A percentile compares a stretch with the other conserved stretches of the same genome.
These are phyloP conservation scores for Brachypteracias leptosomus DNA, from an alignment of 2,113 vertebrate genomes.

Conservation along the genomic window DNA sequence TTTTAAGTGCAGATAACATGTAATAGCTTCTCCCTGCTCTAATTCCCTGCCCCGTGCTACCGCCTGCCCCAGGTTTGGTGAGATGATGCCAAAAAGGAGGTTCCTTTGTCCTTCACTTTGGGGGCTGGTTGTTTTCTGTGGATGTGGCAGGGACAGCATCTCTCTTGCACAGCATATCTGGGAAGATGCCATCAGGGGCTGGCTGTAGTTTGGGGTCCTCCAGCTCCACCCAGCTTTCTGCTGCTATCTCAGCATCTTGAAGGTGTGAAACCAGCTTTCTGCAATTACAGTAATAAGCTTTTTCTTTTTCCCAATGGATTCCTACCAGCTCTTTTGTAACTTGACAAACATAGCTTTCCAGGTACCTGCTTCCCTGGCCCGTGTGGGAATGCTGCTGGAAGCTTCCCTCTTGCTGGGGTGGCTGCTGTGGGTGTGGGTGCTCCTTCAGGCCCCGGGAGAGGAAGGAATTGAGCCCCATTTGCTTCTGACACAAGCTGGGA, in stretches of 20 bases:
- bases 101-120: not conserved
- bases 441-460: not conserved
- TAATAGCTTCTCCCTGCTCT: not conserved
- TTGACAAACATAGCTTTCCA: not conserved
- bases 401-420: fast-evolving
- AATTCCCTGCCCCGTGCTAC: not conserved
- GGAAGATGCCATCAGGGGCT: not conserved
- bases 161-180: fast-evolving
- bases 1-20: not conserved
- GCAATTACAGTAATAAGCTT: not conserved
- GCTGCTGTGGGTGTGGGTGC: not conserved
- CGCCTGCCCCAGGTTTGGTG: fast-evolving
- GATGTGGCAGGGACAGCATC: not conserved
- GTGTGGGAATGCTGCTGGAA: not conserved
- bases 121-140: not conserved
- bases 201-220: not conserved
- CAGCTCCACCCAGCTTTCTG: not conserved
- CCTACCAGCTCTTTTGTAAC: not conserved
- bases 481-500: not conserved
- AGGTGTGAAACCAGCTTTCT: not conserved
- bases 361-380: not conserved
- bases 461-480: not conserved
- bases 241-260: not conserved
- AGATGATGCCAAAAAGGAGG: not conserved
- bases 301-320: not conserved